These are phyloP conservation scores for Sarcophaga rosellei DNA, from an alignment of 2,888 invertebrate genomes.

Conservation along the genomic window DNA sequence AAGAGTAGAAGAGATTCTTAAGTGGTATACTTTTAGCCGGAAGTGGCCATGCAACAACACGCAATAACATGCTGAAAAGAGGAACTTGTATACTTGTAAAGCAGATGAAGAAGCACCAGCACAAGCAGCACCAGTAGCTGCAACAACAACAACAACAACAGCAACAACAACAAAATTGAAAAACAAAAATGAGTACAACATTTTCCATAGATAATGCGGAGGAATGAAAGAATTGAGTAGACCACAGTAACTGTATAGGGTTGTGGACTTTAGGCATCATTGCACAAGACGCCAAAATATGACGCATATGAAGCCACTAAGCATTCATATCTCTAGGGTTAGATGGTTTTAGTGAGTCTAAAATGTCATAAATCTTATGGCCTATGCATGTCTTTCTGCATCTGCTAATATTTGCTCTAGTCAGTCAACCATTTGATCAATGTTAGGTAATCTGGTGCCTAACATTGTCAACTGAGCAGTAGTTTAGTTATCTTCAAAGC, in stretches of 20 bases:
- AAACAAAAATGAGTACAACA: slow-evolving; percentile 15
- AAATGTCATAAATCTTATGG: too few relatives aligned
- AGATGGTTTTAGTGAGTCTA: too few relatives aligned
- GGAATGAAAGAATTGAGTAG: background rate
- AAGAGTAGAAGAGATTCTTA: slow-evolving; percentile 45
- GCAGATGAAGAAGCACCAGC: background rate
- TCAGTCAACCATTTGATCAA: too few relatives aligned
- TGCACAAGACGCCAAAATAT: background rate
- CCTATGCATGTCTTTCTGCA: too few relatives aligned
- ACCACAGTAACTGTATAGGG: too few relatives aligned
- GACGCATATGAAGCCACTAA: too few relatives aligned
- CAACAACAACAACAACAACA: slow-evolving; percentile 23
- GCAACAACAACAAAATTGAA: slow-evolving; percentile 14
- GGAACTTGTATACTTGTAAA: background rate
- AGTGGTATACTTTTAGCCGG: slow-evolving; percentile 72
- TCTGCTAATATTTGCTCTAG: too few relatives aligned
- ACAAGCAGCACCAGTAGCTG: too few relatives aligned
- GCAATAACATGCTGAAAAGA: slow-evolving; percentile 44
- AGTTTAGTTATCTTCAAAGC: too few relatives aligned
- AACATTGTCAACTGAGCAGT: too few relatives aligned
- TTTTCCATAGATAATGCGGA: background rate
- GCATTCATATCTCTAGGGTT: too few relatives aligned
- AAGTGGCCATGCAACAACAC: slow-evolving; percentile 58
- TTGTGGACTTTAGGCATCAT: background rate
- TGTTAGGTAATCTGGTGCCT: too few relatives aligned